These are phyloP conservation scores for Gobius niger DNA, from an alignment of 2,113 vertebrate species.

Conservation along the genomic window DNA sequence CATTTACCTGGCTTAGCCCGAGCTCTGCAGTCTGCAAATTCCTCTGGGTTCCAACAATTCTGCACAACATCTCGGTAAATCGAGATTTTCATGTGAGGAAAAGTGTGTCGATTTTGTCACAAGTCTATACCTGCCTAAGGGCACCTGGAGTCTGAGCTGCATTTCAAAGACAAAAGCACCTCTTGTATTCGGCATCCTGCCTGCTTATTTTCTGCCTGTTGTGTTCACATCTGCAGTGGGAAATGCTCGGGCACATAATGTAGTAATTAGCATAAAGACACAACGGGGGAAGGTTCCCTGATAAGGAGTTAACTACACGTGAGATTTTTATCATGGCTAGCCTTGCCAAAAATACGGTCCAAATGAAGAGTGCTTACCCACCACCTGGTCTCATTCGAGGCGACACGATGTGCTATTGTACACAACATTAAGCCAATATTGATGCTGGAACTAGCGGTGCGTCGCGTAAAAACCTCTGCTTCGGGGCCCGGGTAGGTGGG, in stretches of 20 bases:
- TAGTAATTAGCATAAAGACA: constrained; percentile 40
- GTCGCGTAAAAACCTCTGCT: constrained; percentile 30
- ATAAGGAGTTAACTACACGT: constrained; percentile 7
- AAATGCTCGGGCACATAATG: constrained; percentile 34
- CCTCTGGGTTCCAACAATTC: constrained; percentile 27
- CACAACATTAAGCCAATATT: constrained; percentile 60
- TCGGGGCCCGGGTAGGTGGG: constrained; percentile 40
- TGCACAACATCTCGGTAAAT: constrained; percentile 22
- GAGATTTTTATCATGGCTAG: constrained; percentile 13
- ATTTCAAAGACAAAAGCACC: constrained; percentile 31
- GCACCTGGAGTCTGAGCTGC: constrained; percentile 21
- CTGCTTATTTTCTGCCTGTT: neutral
- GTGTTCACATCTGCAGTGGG: constrained; percentile 13
- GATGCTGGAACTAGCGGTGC: constrained; percentile 27
- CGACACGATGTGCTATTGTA: constrained; percentile 46
- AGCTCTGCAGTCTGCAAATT: constrained; percentile 31
- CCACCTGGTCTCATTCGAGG: constrained; percentile 58
- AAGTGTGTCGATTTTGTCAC: constrained; percentile 18
- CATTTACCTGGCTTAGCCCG: constrained; percentile 17
- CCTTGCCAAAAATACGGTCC: constrained; percentile 21
- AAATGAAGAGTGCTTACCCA: constrained; percentile 45
- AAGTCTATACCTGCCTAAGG: constrained; percentile 16
- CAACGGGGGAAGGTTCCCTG: constrained; percentile 5
- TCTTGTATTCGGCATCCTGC: constrained; percentile 15
- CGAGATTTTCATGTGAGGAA: constrained; percentile 9